Conservation (phyloP, 2,888 invertebrate species). For the Kryphioiulus occultus region DNA sequence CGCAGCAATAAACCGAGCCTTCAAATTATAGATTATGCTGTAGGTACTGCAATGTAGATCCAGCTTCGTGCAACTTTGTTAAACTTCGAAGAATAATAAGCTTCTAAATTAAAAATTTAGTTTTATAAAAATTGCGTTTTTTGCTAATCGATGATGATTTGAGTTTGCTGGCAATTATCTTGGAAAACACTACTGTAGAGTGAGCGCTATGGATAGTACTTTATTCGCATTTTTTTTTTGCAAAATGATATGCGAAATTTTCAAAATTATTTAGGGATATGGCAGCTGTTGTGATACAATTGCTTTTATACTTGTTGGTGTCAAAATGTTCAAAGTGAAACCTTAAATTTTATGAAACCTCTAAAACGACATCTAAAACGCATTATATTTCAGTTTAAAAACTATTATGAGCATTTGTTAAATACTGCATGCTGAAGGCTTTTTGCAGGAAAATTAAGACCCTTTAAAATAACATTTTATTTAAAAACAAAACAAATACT, state of each 20-base stretch:
- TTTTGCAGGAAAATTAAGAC: not conserved
- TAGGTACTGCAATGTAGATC: not conserved
- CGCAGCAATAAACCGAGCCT: not conserved
- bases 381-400: not conserved
- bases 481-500: not conserved
- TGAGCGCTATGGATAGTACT: not conserved
- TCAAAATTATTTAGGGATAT: not conserved
- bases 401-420: not conserved
- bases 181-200: slow-evolving; percentile 7
- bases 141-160: not conserved
- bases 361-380: slow-evolving; percentile 11
- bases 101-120: not conserved
- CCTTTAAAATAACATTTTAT: not conserved
- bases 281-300: not conserved
- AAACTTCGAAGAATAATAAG: not conserved
- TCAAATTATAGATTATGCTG: slow-evolving; percentile 9
- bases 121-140: not conserved
- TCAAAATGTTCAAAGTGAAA: not conserved
- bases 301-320: not conserved
- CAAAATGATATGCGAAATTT: not conserved
- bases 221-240: slow-evolving; percentile 41
- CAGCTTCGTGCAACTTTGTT: not conserved
- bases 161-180: not conserved
- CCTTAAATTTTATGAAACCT: not conserved
- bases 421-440: slow-evolving; percentile 3